Base-by-base conservation (phyloP, 2,888 invertebrate genomes). In the Tetragnatha montana region DNA sequence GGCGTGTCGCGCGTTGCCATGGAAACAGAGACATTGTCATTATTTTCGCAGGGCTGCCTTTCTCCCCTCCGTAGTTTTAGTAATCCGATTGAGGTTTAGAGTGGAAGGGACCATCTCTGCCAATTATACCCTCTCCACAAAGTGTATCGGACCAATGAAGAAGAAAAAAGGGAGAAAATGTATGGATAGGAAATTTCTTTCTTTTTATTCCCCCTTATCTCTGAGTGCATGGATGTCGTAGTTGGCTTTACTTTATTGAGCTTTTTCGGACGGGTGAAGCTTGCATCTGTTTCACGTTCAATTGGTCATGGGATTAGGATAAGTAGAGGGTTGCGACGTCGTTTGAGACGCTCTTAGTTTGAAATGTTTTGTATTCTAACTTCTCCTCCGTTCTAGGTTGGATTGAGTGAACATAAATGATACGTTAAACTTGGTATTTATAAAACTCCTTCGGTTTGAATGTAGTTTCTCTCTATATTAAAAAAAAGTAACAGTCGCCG, bases 11-110 rank as follows among this genome's bases (percentile, higher is more conserved):
- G 76, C 51, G 71, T 85, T n/a, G 51, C 47, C 73, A 79, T 60
- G 78, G 71, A n/a, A 85, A 85, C 85, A 22, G 69, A 49, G 71
- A 79, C 71, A 19, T 21, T 50, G 70, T 82, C 87, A 88, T 88
- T 88, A 88, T 88, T 88, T 82, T 78, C 78, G 81, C 19, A 10
- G 71, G 14, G 22, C 47, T 73, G 51, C 68, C 68, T 75, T 2
- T 83, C 86, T 69, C 22, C 14, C 47, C 47, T 22, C 73, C 51
- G 80, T 60, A 76, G 81, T 69, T 75, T 78, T 80, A 73, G 81
- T 88, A 88, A 88, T 88, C 87, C 35, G 87, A 88, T 88, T 88
- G 87, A 82, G 87, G 87, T 88, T 76, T 88, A 60, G 87, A 88
- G 78, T 49, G 82, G 71, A 51, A 49, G 7, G 68, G 60, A 17